Conservation (phyloP, 2,888 invertebrate species). For the Netelia inedita region DNA sequence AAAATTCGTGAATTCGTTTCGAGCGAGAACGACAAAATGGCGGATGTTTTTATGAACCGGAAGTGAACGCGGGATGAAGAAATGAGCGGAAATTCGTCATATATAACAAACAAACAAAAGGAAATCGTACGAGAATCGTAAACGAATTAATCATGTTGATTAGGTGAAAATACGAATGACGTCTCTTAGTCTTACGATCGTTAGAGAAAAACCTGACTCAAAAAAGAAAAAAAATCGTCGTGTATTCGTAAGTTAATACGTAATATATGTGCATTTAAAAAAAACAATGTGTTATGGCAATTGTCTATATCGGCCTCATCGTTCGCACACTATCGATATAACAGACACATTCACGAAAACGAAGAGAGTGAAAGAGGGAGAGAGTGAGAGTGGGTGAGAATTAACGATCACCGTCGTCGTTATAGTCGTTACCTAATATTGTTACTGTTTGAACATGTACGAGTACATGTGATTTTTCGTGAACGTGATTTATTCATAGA, state of each 20-base stretch:
- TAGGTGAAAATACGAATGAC: constrained; percentile 47
- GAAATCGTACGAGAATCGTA: constrained; percentile 28
- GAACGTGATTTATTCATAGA: constrained; percentile 57
- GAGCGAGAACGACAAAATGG: too few species aligned
- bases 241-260: constrained; percentile 54
- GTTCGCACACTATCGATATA: constrained; percentile 66
- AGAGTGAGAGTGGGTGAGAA: constrained; percentile 4
- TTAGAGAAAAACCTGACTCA: constrained; percentile 43
- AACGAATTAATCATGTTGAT: constrained; percentile 60
- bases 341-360: constrained; percentile 29
- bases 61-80: too few species aligned
- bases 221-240: constrained; percentile 42
- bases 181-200: constrained; percentile 51
- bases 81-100: neutral
- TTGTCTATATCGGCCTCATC: constrained; percentile 63
- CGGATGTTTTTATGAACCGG: too few species aligned
- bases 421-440: constrained; percentile 75
- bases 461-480: constrained; percentile 61
- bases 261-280: constrained; percentile 9
- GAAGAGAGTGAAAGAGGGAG: neutral
- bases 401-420: constrained; percentile 76
- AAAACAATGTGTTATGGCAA: constrained; percentile 57
- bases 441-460: constrained; percentile 65
- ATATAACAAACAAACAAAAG: constrained; percentile 24
- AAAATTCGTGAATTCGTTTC: too few species aligned